A percentile compares a stretch with the other conserved stretches of the same genome.
Evolutionary conservation across 2,888 invertebrate species (phyloP).

Genomic region (Drosophila kuntzei): DNA sequence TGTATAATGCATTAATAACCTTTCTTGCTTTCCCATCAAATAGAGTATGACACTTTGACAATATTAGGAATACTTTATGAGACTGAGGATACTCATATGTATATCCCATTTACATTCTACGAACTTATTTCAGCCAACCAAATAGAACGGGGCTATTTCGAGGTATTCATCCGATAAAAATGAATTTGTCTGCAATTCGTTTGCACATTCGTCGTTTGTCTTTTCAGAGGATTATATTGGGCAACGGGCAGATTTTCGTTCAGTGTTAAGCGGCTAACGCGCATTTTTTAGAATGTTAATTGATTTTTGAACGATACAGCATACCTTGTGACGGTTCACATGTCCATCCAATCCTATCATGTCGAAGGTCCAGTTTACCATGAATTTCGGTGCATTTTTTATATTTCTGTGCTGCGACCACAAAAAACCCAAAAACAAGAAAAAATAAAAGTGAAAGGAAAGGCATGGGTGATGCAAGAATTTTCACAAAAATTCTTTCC

Average conservation of each 20-base stretch:
- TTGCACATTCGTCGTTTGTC: not conserved
- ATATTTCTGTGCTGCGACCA: conserved; percentile 25
- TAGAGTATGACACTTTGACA: conserved; percentile 6
- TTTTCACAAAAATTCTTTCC: conserved; percentile 43
- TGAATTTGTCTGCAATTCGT: conserved; percentile 18
- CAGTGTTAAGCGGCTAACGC: conserved; percentile 12
- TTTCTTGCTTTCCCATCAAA: not conserved
- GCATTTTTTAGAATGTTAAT: conserved; percentile 52
- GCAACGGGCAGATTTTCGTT: conserved; percentile 23
- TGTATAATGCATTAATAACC: conserved; percentile 10
- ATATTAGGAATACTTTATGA: not conserved
- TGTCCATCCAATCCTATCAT: conserved; percentile 6
- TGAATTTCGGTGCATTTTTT: conserved; percentile 35
- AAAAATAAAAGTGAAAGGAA: conserved; percentile 17
- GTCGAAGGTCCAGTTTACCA: not conserved
- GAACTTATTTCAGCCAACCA: conserved; percentile 1
- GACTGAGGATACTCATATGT: not conserved
- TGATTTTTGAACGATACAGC: conserved; percentile 56
- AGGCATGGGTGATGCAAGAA: conserved; percentile 36
- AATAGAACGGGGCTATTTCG: conserved; percentile 10
- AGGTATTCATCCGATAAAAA: conserved; percentile 19
- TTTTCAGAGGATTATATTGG: conserved; percentile 51
- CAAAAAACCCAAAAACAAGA: not conserved
- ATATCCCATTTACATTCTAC: not conserved
- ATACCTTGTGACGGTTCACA: conserved; percentile 25